Evolutionary conservation across 2,797 vertebrate genomes (phyloP), one percentile per base, ranked within the genome.

Genomic region (Chanos chanos): DNA sequence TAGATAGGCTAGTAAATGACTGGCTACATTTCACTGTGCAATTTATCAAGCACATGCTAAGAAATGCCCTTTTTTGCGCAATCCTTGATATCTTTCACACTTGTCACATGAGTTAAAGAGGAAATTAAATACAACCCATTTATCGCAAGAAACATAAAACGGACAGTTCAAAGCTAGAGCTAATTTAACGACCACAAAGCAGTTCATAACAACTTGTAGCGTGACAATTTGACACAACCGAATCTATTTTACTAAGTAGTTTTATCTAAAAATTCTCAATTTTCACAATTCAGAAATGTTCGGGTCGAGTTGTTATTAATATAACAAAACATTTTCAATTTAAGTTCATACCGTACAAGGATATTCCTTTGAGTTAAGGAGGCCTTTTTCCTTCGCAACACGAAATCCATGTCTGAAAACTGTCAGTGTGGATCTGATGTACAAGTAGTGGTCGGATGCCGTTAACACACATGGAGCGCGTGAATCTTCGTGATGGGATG

Each of bases 181-280:
- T 89, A 87, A 86, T 86, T 79, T 87, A 86, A 89, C n/a, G n/a
- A n/a, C 81, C 89, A 91, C 87, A 89, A 89, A 89, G 84, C 86
- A 88, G 22, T 51, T 86, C 88, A 62, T 31, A 85, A 66, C 73
- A 81, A 81, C 88, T 87, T 92, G 91, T 89, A 86, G 89, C 85
- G 89, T 88, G 87, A 60, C 53, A 49, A 30, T 9, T 27, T 40
- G 3, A 55, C 36, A 34, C 65, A 39, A 47, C 15, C 12, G 34
- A 9, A 15, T 15, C 45, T 82, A 85, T 78, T 66, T 66, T 39
- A 88, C 90, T 92, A 92, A 89, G 88, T n/a, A n/a, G n/a, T n/a
- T n/a, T n/a, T n/a, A n/a, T n/a, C n/a, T n/a, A n/a, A n/a, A n/a
- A n/a, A n/a, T n/a, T n/a, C n/a, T n/a, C n/a, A n/a, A n/a, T n/a